Percentiles rank a stretch among this genome's conserved stretches.
Conservation (phyloP, 2,888 invertebrate species). For the Cataglyphis cursor region DNA sequence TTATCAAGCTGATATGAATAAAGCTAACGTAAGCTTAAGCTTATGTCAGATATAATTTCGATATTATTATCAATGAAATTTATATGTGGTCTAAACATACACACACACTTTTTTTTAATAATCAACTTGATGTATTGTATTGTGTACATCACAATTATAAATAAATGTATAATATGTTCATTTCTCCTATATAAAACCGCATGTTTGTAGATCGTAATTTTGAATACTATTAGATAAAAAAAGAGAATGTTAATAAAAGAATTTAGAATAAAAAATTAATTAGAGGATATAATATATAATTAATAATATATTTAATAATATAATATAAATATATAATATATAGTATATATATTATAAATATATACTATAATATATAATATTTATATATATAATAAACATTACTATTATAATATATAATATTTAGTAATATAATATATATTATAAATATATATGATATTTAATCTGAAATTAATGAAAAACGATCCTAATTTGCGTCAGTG, state of each 20-base stretch:
- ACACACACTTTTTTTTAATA: not conserved
- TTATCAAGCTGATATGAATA: not conserved
- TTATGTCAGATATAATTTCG: not conserved
- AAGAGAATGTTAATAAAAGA: too few species aligned
- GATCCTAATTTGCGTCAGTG: not conserved
- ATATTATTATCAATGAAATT: constrained; percentile 5
- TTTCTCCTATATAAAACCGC: not conserved
- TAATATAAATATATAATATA: too few species aligned
- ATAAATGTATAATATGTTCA: not conserved
- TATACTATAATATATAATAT: too few species aligned
- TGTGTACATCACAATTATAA: not conserved
- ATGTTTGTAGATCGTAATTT: not conserved
- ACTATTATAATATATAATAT: too few species aligned
- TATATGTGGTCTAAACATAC: not conserved
- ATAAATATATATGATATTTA: too few species aligned
- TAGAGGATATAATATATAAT: too few species aligned
- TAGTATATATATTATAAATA: too few species aligned
- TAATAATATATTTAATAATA: too few species aligned
- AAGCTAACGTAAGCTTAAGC: not conserved
- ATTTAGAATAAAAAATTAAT: too few species aligned
- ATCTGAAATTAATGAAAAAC: not conserved
- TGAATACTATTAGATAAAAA: not conserved
- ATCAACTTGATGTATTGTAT: not conserved
- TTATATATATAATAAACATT: too few species aligned
- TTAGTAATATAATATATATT: too few species aligned